Percentiles rank a stretch among this genome's conserved stretches.
phyloP scores from a whole-genome alignment of 2,888 invertebrate genomes.

The Autographa gamma region DNA sequence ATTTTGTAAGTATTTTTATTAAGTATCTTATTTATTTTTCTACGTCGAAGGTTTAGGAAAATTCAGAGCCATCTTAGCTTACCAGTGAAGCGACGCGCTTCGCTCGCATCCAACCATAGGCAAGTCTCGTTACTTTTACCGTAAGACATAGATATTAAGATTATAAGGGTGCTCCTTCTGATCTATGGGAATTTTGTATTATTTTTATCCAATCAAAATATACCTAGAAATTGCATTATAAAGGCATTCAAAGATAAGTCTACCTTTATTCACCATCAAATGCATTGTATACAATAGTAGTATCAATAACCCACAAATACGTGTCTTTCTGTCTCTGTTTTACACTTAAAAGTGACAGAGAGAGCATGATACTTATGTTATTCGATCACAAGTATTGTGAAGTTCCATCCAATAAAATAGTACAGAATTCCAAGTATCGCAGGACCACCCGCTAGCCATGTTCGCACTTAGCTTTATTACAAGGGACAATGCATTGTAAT shows the following conservation, averaged over 20 bases:
- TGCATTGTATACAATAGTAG: no score
- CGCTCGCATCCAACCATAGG: conserved; percentile 75
- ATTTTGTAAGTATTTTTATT: conserved; percentile 60
- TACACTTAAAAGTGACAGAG: no score
- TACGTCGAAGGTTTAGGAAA: conserved; percentile 78
- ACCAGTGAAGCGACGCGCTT: conserved; percentile 62
- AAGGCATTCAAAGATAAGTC: no score
- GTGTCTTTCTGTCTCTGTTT: no score
- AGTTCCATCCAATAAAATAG: conserved; percentile 15
- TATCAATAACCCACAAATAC: no score
- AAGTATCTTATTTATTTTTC: conserved; percentile 83
- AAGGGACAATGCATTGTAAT: conserved; percentile 82
- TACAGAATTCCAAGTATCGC: background rate
- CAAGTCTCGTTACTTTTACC: conserved; percentile 84
- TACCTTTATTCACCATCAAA: no score
- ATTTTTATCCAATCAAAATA: conserved; percentile 8
- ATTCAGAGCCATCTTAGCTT: conserved; percentile 76
- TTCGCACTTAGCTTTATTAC: conserved; percentile 83
- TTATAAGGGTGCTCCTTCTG: conserved; percentile 52
- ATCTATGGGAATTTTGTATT: conserved; percentile 20
- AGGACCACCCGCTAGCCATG: conserved; percentile 72
- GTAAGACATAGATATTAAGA: conserved; percentile 86
- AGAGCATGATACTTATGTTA: no score
- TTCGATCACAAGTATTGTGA: background rate
- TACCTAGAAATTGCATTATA: background rate